phyloP scores from a whole-genome alignment of 2,113 vertebrate genomes.

The Ranitomeya variabilis region DNA sequence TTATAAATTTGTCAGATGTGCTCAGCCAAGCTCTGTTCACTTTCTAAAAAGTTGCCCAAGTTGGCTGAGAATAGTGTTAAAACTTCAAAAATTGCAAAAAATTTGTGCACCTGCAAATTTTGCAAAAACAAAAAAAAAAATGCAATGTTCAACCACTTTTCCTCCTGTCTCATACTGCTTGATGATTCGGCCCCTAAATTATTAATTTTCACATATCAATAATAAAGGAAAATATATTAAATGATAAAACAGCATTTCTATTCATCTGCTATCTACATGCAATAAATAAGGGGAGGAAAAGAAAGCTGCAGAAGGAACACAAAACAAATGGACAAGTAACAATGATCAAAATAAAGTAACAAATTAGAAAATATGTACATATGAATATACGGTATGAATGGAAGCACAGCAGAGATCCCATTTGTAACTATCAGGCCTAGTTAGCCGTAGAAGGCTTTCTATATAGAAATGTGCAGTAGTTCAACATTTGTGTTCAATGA shows the following conservation, averaged over 20 bases:
- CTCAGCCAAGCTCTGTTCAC: too few species aligned
- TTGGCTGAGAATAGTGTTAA: too few species aligned
- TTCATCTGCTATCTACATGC: slow-evolving; percentile 33
- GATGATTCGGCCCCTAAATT: background rate
- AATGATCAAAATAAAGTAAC: background rate
- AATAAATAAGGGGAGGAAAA: slow-evolving; percentile 27
- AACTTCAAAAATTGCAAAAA: too few species aligned
- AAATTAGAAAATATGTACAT: background rate
- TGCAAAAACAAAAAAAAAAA: too few species aligned
- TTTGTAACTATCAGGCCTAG: background rate
- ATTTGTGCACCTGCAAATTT: too few species aligned
- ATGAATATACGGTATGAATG: too few species aligned
- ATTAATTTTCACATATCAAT: background rate
- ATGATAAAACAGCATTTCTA: background rate
- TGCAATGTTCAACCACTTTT: too few species aligned
- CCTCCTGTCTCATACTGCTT: too few species aligned
- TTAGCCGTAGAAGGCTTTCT: background rate
- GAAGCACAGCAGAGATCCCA: background rate
- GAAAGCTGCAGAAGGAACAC: background rate
- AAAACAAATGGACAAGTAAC: background rate
- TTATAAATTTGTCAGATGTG: too few species aligned
- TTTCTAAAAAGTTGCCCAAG: too few species aligned
- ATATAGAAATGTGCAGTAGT: background rate
- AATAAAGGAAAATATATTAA: background rate
- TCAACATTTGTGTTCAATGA: background rate